Conservation (phyloP, 2,888 invertebrate species). For the Malthinus seriepunctatus region DNA sequence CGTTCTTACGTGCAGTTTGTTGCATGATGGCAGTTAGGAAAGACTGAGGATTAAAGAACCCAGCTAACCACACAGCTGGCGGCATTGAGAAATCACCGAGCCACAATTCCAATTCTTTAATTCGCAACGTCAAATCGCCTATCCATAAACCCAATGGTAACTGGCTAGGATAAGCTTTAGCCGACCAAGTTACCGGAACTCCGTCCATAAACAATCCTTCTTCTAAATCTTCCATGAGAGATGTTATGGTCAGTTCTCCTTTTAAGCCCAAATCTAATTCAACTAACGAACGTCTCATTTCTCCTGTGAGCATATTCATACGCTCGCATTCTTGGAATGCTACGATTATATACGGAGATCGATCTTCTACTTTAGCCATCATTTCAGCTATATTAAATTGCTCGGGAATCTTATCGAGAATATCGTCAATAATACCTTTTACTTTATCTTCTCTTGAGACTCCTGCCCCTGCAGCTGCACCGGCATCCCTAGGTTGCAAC, state of each 20-base stretch:
- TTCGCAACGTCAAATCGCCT: conserved; percentile 77
- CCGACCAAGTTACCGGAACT: conserved; percentile 86
- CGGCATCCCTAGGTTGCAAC: conserved; percentile 85
- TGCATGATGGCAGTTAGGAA: conserved; percentile 98
- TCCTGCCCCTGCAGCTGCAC: conserved; percentile 68
- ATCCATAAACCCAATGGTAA: conserved; percentile 85
- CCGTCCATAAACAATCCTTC: conserved; percentile 85
- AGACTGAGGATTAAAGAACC: conserved; percentile 96
- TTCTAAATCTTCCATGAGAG: conserved; percentile 88
- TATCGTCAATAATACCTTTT: conserved; percentile 78
- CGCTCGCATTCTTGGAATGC: conserved; percentile 93
- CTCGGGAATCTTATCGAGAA: conserved; percentile 85
- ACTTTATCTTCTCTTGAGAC: conserved; percentile 82
- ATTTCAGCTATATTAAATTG: conserved; percentile 86
- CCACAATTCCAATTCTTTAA: conserved; percentile 86
- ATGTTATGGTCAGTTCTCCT: conserved; percentile 91
- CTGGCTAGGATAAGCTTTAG: conserved; percentile 86
- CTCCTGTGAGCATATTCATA: conserved; percentile 86
- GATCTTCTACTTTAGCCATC: conserved; percentile 84
- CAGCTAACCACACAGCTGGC: conserved; percentile 88
- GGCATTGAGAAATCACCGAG: conserved; percentile 86
- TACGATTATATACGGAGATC: conserved; percentile 89
- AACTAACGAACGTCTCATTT: conserved; percentile 78
- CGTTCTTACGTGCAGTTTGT: conserved; percentile 92
- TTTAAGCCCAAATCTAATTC: conserved; percentile 89